Conservation (phyloP, 2,113 vertebrate genomes). For the Psittacara wagleri region DNA sequence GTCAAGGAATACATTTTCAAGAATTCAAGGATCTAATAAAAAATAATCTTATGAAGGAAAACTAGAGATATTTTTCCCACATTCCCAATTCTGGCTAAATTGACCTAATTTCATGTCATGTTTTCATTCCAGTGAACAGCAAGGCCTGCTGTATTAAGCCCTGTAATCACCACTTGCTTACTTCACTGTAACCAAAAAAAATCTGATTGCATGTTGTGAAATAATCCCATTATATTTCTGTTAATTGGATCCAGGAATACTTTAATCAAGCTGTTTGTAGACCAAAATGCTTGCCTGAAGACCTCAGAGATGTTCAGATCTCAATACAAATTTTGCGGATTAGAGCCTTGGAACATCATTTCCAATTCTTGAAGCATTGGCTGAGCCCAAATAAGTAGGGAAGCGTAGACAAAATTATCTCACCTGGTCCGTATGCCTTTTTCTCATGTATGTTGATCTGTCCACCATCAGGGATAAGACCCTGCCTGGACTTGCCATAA, state of each 20-base stretch:
- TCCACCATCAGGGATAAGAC: background rate
- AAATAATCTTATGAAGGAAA: background rate
- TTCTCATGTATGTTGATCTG: background rate
- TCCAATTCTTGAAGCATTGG: background rate
- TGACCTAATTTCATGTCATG: slow-evolving; percentile 12
- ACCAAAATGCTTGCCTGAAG: slow-evolving; percentile 5
- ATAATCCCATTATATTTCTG: slow-evolving; percentile 43
- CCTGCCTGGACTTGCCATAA: background rate
- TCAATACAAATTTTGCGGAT: slow-evolving; percentile 7
- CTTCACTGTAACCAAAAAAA: background rate
- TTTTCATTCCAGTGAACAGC: background rate
- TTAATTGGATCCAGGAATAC: slow-evolving; percentile 49
- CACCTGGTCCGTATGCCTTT: background rate
- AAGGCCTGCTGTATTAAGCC: background rate
- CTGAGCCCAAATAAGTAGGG: background rate
- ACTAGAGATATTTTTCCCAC: background rate
- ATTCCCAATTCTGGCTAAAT: background rate
- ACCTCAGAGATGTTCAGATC: slow-evolving; percentile 6
- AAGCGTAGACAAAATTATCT: background rate
- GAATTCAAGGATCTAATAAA: background rate
- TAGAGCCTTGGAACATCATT: background rate
- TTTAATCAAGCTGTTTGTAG: slow-evolving; percentile 37
- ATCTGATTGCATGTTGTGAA: slow-evolving; percentile 7
- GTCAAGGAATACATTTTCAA: background rate
- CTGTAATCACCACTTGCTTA: background rate